phyloP scores from a whole-genome alignment of 2,797 vertebrate species.

The Dendrocincla fuliginosa region DNA sequence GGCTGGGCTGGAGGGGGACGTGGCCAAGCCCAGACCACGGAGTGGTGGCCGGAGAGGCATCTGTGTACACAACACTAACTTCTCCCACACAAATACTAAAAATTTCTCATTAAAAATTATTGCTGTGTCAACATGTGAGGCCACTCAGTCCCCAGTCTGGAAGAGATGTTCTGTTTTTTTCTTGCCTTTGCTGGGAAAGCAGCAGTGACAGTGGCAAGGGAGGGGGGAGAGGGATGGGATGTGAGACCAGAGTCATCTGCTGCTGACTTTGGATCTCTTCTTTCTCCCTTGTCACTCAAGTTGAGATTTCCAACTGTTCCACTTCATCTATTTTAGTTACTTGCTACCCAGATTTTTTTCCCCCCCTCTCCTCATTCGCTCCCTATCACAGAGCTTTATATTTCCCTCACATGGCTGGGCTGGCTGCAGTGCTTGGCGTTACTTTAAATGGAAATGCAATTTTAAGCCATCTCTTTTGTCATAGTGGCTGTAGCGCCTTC shows the following conservation, averaged over 20 bases:
- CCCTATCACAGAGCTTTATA: constrained; percentile 11
- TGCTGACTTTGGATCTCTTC: constrained; percentile 48
- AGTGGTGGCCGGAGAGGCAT: constrained; percentile 79
- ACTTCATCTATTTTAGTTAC: constrained; percentile 67
- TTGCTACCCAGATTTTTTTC: constrained; percentile 28
- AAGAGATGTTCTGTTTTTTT: constrained; percentile 74
- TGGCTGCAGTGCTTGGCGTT: neutral
- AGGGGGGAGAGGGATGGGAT: constrained; percentile 31
- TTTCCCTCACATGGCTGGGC: constrained; percentile 51
- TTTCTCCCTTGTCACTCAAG: constrained; percentile 64
- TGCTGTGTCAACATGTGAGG: constrained; percentile 84
- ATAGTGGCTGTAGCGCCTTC: neutral
- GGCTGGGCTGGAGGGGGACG: constrained; percentile 81
- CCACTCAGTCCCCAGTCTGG: constrained; percentile 76
- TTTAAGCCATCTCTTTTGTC: constrained; percentile 51
- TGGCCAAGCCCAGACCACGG: constrained; percentile 42
- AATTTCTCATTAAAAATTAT: constrained; percentile 87
- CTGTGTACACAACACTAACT: constrained; percentile 86
- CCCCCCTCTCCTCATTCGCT: constrained; percentile 12
- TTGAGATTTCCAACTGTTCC: constrained; percentile 61
- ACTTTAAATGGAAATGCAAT: constrained; percentile 70
- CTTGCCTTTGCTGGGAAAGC: constrained; percentile 61
- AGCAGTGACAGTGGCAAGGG: neutral
- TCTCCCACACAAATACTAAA: constrained; percentile 86
- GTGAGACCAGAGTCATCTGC: constrained; percentile 62